Evolutionary conservation across 2,888 invertebrate species (phyloP).

Genomic region (Polymixis flavicincta): DNA sequence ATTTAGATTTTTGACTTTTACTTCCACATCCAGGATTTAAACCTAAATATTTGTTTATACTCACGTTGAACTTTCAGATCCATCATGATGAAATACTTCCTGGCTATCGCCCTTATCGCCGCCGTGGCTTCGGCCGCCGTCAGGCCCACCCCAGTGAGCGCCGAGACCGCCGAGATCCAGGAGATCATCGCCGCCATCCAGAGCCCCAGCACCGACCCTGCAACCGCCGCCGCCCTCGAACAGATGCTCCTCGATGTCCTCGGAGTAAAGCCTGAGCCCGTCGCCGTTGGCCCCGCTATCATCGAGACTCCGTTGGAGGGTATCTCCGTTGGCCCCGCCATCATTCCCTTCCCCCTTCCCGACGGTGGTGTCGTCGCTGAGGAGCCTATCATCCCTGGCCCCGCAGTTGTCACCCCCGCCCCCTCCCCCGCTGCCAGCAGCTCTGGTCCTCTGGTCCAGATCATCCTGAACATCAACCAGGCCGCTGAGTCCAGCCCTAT

Average conservation of each 20-base stretch:
- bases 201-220: conserved; percentile 64
- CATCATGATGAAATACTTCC: conserved; percentile 81
- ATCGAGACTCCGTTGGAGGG: conserved; percentile 51
- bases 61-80: conserved; percentile 59
- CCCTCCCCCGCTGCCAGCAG: conserved; percentile 25
- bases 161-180: conserved; percentile 63
- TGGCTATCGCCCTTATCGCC: conserved; percentile 78
- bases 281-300: conserved; percentile 50
- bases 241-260: conserved; percentile 64
- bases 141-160: conserved; percentile 58
- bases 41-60: conserved; percentile 11
- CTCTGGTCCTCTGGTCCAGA: conserved; percentile 65
- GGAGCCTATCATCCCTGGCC: conserved; percentile 45
- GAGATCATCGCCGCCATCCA: conserved; percentile 62
- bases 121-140: conserved; percentile 77
- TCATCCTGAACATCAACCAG: conserved; percentile 70
- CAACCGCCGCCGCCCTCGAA: conserved; percentile 62
- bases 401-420: conserved; percentile 32
- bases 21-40: conserved; percentile 19
- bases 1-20: not conserved
- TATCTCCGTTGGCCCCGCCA: conserved; percentile 67
- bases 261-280: conserved; percentile 55
- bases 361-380: conserved; percentile 50
- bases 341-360: conserved; percentile 63
- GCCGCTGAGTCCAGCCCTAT: conserved; percentile 44